A percentile compares a stretch with the other conserved stretches of the same genome.
phyloP scores from a whole-genome alignment of 92 coral and sea anemone genomes.

The Epizoanthus ramosus region DNA sequence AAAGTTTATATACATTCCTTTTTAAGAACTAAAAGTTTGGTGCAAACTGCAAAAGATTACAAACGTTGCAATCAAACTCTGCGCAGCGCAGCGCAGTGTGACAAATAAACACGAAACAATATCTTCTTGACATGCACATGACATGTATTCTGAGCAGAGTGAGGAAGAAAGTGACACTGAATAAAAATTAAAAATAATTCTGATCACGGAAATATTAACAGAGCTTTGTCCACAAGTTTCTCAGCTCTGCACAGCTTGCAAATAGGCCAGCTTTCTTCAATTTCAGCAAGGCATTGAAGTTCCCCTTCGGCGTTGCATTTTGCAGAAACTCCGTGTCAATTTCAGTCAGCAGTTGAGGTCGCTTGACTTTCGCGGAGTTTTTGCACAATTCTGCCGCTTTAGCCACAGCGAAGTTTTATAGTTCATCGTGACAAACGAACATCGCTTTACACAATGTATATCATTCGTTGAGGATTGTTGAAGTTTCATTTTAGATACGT shows the following conservation, averaged over 20 bases:
- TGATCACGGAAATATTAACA: slow-evolving; percentile 13
- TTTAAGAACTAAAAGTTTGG: background rate
- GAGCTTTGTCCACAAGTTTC: slow-evolving; percentile 11
- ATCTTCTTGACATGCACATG: slow-evolving; percentile 22
- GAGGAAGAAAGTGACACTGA: slow-evolving; percentile 1
- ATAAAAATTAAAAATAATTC: no score
- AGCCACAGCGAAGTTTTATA: no score
- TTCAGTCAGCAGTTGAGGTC: no score
- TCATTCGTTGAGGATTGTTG: no score
- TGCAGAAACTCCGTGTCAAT: background rate
- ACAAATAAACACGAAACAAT: slow-evolving; percentile 7
- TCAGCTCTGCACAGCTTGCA: slow-evolving; percentile 19
- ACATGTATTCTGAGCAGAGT: slow-evolving; percentile 20
- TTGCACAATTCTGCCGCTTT: no score
- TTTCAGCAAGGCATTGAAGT: slow-evolving; percentile 19
- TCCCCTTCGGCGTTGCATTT: slow-evolving; percentile 28
- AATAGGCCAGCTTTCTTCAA: background rate
- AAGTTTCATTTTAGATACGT: no score
- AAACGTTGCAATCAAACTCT: slow-evolving; percentile 6
- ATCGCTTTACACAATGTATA: no score
- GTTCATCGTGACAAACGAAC: no score
- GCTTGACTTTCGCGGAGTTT: no score
- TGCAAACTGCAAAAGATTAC: slow-evolving; percentile 12
- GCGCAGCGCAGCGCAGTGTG: background rate
- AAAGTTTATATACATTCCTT: slow-evolving; percentile 12